Evolutionary conservation across 2,888 invertebrate genomes (phyloP), one percentile per base, ranked within the genome.

Genomic region (Eupithecia exiguata): DNA sequence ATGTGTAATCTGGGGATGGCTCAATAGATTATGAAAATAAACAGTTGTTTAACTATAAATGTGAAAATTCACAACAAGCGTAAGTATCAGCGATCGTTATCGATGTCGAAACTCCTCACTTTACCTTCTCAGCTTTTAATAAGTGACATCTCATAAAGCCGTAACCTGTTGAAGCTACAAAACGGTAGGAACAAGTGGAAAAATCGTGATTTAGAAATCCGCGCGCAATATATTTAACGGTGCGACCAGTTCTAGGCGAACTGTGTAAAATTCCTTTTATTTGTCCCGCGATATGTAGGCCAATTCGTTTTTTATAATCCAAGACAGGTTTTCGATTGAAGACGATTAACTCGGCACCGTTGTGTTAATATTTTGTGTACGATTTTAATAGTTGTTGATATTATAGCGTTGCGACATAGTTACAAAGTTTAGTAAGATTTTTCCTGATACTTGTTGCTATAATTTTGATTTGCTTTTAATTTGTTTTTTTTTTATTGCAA

Each of bases 101-200:
- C 93, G 80, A 89, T 91, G 93, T 94, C 92, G 93, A 93, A 93
- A 93, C n/a, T n/a, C 25, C 25, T 58, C 49, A 21, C n/a, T 53
- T 53, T 21, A 25, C 58, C 25, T 58, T 25, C 58, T 25, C 58
- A 12, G 58, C 25, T 25, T 25, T 25, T 58, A 58, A 58, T 5
- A 58, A 25, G 12, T 58, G 58, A 58, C 14, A 58, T 25, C 14
- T 25, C 21, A n/a, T n/a, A n/a, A n/a, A n/a, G n/a, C n/a, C n/a
- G 12, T 63, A 63, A 65, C n/a, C 63, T 21, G n/a, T 65, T n/a
- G 36, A n/a, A n/a, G 63, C 38, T 1, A 36, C 38, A 65, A 38
- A 63, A 38, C 18, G 21, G 38, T 38, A 1, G 25, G 18, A 68
- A 81, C 67, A 74, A 80, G 81, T 81, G 83, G 79, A 80, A 83